Percentiles rank a stretch among this genome's conserved stretches.
Conservation (phyloP, 2,113 vertebrate genomes). For the Burhinus oedicnemus region DNA sequence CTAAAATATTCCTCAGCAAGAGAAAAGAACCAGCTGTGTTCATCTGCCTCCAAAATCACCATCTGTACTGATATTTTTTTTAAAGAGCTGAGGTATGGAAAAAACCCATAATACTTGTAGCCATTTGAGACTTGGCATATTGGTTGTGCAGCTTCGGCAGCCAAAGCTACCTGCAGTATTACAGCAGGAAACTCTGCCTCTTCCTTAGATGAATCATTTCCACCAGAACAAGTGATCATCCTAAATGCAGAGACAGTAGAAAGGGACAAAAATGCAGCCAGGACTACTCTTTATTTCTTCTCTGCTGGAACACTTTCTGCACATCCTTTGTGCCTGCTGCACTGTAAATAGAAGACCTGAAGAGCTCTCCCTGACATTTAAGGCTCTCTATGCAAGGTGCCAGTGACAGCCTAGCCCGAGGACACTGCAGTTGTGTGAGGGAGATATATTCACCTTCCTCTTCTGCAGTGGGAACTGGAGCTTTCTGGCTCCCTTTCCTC, state of each 20-base stretch:
- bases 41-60: background rate
- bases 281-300: background rate
- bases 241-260: background rate
- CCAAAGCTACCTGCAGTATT: background rate
- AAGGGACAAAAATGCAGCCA: background rate
- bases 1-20: background rate
- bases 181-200: background rate
- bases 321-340: background rate
- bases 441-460: background rate
- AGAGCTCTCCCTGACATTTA: background rate
- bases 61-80: background rate
- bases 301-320: background rate
- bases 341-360: background rate
- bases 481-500: background rate
- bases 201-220: background rate
- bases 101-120: background rate
- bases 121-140: background rate
- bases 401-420: background rate
- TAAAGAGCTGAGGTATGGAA: background rate
- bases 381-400: background rate
- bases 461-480: background rate
- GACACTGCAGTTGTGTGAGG: rapidly evolving
- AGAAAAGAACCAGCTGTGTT: background rate
- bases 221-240: background rate
- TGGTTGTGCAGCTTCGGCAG: background rate